These are phyloP conservation scores for Magallana nippona DNA, from an alignment of 2,888 invertebrate species.

Conservation along the genomic window DNA sequence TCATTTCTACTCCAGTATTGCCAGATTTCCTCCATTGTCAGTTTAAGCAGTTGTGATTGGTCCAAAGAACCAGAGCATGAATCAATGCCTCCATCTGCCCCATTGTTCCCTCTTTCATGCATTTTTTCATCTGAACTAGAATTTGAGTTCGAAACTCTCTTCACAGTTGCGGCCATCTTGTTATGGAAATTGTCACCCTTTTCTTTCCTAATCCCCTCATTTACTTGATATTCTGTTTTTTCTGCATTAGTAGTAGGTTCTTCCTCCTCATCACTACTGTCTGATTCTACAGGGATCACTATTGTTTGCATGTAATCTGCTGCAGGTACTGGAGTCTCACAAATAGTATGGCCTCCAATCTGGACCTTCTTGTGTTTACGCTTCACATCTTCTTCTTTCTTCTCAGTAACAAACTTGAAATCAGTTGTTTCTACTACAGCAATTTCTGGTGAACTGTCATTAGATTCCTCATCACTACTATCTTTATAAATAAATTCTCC, in stretches of 20 bases:
- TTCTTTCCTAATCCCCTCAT: background rate
- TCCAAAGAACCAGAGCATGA: background rate
- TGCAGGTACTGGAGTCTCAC: background rate
- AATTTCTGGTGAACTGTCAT: background rate
- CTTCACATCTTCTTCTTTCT: constrained; percentile 3
- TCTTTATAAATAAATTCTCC: constrained; percentile 8
- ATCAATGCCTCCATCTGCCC: background rate
- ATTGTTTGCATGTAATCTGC: background rate
- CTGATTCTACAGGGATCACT: constrained; percentile 25
- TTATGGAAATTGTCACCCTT: background rate
- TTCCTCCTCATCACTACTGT: background rate
- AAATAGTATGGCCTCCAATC: constrained; percentile 14
- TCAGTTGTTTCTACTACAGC: constrained; percentile 1
- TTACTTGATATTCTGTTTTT: background rate
- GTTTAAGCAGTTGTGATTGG: constrained; percentile 1
- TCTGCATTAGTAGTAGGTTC: background rate
- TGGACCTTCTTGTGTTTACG: constrained; percentile 15
- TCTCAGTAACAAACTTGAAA: constrained; percentile 5
- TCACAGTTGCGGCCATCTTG: background rate
- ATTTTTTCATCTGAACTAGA: background rate
- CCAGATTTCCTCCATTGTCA: constrained; percentile 9
- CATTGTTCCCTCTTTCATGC: background rate
- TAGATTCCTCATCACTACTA: background rate
- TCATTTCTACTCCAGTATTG: constrained; percentile 43
- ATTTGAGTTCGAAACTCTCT: background rate